A percentile compares a stretch with the other conserved stretches of the same genome.
phyloP scores from a whole-genome alignment of 2,888 invertebrate species.

The Congeria kusceri region DNA sequence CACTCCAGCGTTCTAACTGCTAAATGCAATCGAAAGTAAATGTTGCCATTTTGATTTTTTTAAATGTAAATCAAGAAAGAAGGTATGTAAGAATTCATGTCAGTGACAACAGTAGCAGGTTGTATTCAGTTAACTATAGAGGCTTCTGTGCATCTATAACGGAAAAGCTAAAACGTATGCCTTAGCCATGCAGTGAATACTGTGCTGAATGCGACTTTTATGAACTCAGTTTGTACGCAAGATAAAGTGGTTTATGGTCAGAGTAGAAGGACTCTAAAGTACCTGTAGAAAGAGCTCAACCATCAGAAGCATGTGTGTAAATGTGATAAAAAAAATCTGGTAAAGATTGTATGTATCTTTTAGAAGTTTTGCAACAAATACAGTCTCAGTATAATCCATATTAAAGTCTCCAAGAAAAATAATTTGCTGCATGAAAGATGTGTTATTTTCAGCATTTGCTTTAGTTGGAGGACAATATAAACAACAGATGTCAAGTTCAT shows the following conservation, averaged over 20 bases:
- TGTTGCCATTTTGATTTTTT: no score
- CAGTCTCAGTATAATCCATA: constrained; percentile 2
- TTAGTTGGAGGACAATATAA: neutral
- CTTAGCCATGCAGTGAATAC: no score
- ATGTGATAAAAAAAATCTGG: constrained; percentile 45
- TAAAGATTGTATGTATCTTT: constrained; percentile 7
- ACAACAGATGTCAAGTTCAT: neutral
- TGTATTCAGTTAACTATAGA: no score
- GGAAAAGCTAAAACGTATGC: no score
- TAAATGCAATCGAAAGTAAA: no score
- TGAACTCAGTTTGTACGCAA: neutral
- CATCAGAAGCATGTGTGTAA: constrained; percentile 22
- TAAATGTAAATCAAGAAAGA: no score
- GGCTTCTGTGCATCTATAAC: no score
- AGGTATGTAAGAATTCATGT: no score
- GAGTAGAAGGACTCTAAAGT: constrained; percentile 55
- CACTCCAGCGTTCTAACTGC: no score
- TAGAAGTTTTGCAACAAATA: neutral
- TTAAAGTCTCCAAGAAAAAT: constrained; percentile 43
- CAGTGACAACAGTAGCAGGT: no score
- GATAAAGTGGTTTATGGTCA: constrained; percentile 51
- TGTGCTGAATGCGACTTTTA: no score
- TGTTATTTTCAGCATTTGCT: neutral
- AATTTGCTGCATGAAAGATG: neutral
- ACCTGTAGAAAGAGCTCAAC: constrained; percentile 15